phyloP scores from a whole-genome alignment of 2,888 invertebrate species.

The Orgyia antiqua region DNA sequence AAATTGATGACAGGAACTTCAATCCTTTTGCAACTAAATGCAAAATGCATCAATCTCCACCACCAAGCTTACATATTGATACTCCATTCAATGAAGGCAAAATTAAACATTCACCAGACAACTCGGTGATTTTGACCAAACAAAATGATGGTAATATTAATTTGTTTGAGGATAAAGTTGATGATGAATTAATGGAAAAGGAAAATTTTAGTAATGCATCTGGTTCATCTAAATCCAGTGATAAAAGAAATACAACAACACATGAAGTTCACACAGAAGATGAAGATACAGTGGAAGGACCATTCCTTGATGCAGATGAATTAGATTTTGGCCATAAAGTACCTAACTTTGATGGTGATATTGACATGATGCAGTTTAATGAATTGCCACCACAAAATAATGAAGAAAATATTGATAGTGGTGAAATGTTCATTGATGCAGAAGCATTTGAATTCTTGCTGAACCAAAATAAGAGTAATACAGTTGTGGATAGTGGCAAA shows the following conservation, averaged over 20 bases:
- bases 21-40: conserved; percentile 56
- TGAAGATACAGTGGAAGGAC: conserved; percentile 67
- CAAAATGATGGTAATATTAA: conserved; percentile 6
- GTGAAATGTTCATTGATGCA: conserved; percentile 67
- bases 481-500: conserved; percentile 61
- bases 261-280: conserved; percentile 60
- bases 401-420: conserved; percentile 44
- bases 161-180: conserved; percentile 23
- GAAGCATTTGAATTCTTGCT: conserved; percentile 65
- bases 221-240: conserved; percentile 40
- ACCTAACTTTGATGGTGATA: conserved; percentile 31
- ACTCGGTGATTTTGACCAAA: conserved; percentile 10
- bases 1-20: conserved; percentile 55
- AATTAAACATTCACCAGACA: conserved; percentile 21
- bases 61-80: conserved; percentile 17
- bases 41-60: conserved; percentile 44
- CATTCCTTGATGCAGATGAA: conserved; percentile 59
- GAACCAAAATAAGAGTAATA: conserved; percentile 58
- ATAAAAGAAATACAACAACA: conserved; percentile 44
- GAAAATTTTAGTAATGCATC: conserved; percentile 36
- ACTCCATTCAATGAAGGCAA: conserved; percentile 30
- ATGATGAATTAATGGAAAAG: conserved; percentile 32
- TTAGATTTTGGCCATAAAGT: conserved; percentile 34
- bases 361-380: conserved; percentile 50
- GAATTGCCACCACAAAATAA: conserved; percentile 36